Conservation (phyloP, 2,113 vertebrate species). For the Patagioenas fasciata region DNA sequence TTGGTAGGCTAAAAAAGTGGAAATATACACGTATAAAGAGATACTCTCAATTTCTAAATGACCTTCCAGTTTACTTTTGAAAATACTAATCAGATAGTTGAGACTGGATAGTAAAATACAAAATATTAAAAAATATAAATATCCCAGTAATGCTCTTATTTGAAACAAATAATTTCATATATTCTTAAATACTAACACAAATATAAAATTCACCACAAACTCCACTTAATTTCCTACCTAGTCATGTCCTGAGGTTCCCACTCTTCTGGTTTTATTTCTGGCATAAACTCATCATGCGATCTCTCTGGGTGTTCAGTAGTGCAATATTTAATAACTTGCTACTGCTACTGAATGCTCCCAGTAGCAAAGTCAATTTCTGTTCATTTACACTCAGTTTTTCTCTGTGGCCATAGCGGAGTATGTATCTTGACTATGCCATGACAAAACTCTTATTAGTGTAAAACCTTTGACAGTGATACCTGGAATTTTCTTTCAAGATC, state of each 20-base stretch:
- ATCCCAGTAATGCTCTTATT: background rate
- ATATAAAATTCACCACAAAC: background rate
- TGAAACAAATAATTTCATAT: background rate
- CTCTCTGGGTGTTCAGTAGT: background rate
- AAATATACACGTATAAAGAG: background rate
- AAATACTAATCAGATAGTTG: background rate
- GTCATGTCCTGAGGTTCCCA: background rate
- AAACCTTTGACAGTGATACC: background rate
- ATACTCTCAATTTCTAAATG: background rate
- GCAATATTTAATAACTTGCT: background rate
- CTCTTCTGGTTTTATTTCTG: background rate
- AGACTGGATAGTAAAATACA: background rate
- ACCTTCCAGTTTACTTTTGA: background rate
- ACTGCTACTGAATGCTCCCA: background rate
- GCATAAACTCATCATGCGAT: background rate
- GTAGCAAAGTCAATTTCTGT: background rate
- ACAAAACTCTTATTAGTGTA: background rate
- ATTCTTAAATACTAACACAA: background rate
- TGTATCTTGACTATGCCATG: background rate
- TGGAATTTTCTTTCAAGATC: background rate
- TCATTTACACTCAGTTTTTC: background rate
- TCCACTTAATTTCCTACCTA: background rate
- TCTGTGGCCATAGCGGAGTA: background rate
- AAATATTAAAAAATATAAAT: background rate
- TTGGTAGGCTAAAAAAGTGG: background rate